These are phyloP conservation scores for Nasonia vitripennis DNA, from an alignment of 1,140 invertebrate genomes.

Conservation along the genomic window DNA sequence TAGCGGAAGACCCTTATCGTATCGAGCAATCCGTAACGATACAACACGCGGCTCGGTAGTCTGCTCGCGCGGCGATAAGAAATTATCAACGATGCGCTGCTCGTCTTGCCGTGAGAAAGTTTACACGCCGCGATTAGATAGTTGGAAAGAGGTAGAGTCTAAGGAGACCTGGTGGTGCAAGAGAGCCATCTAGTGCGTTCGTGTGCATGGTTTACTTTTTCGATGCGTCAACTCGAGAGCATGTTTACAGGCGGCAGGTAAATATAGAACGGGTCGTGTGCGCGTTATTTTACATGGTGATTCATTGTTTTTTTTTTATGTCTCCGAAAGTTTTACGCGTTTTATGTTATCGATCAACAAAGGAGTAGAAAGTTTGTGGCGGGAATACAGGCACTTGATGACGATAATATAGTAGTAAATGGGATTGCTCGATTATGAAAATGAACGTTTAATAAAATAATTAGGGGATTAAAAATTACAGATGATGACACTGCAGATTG, in stretches of 20 bases:
- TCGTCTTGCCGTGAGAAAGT: constrained; percentile 52
- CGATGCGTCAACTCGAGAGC: background rate
- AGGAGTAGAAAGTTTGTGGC: too few species aligned
- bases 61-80: constrained; percentile 27
- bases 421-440: background rate
- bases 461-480: background rate
- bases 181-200: background rate
- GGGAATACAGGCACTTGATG: background rate
- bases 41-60: background rate
- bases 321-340: background rate
- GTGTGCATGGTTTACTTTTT: background rate
- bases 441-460: background rate
- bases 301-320: background rate
- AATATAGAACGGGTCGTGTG: constrained; percentile 3
- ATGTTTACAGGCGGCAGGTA: constrained; percentile 28
- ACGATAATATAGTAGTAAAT: background rate
- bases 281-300: background rate
- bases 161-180: background rate
- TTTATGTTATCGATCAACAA: background rate
- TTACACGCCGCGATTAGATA: constrained; percentile 47
- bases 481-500: background rate
- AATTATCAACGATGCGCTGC: constrained; percentile 43
- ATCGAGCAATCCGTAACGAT: background rate
- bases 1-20: background rate
- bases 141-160: background rate